A percentile compares a stretch with the other conserved stretches of the same genome.
Conservation (phyloP, 1,140 invertebrate genomes). For the Oreohelix idahoensis region DNA sequence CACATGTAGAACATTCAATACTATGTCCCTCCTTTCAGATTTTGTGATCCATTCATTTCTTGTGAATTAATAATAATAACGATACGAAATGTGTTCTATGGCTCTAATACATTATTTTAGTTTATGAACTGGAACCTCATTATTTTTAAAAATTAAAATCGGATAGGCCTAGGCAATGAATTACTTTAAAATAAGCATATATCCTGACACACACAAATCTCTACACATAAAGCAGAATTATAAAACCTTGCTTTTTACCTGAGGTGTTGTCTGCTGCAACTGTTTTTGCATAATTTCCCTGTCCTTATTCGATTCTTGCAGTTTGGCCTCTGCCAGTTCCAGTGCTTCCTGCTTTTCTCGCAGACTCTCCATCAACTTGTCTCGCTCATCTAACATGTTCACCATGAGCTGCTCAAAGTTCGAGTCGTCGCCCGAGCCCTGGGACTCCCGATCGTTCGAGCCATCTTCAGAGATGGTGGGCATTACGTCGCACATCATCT, state of each 20-base stretch:
- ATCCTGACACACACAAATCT: not conserved
- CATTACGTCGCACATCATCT: slow-evolving; percentile 98
- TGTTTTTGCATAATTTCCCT: slow-evolving; percentile 93
- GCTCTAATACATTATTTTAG: not conserved
- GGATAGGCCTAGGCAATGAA: not conserved
- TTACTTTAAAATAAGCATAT: not conserved
- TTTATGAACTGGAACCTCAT: not conserved
- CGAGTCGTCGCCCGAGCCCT: slow-evolving; percentile 86
- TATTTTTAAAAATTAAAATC: not conserved
- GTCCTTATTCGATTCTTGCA: slow-evolving; percentile 94
- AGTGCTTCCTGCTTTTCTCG: slow-evolving; percentile 94
- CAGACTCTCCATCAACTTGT: slow-evolving; percentile 94
- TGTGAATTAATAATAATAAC: not conserved
- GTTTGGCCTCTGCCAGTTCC: slow-evolving; percentile 86
- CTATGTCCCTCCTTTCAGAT: not conserved
- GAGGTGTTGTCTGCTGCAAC: slow-evolving; percentile 94
- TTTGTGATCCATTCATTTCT: not conserved
- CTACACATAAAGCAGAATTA: not conserved
- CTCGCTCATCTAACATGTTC: slow-evolving; percentile 98
- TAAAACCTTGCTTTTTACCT: slow-evolving; percentile 79
- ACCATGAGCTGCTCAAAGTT: slow-evolving; percentile 99
- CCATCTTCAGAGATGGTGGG: slow-evolving; percentile 99
- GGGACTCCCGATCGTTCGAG: slow-evolving; percentile 72
- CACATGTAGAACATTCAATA: not conserved
- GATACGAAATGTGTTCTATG: not conserved